These are phyloP conservation scores for Nerophis ophidion DNA, from an alignment of 2,113 vertebrate genomes.

Conservation along the genomic window DNA sequence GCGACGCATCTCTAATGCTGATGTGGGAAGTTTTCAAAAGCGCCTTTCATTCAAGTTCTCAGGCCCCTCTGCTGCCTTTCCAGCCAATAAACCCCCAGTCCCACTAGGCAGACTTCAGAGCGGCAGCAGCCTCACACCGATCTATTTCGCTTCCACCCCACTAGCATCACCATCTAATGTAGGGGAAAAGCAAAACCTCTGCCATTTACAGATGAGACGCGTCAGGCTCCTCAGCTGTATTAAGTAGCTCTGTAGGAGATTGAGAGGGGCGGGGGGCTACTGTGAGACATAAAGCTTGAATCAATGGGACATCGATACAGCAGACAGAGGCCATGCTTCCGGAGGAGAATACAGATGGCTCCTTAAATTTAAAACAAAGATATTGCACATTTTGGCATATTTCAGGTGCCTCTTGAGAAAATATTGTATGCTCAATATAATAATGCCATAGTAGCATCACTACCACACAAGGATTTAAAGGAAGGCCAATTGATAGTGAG, in stretches of 20 bases:
- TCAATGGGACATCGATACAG: slow-evolving; percentile 67
- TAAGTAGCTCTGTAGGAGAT: slow-evolving; percentile 63
- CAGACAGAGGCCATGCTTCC: slow-evolving; percentile 55
- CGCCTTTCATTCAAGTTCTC: slow-evolving; percentile 81
- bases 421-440: background rate
- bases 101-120: slow-evolving; percentile 61
- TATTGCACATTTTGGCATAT: slow-evolving; percentile 21
- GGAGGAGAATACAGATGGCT: slow-evolving; percentile 25
- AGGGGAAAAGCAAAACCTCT: slow-evolving; percentile 48
- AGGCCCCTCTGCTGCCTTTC: slow-evolving; percentile 58
- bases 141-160: slow-evolving; percentile 43
- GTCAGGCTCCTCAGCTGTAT: slow-evolving; percentile 59
- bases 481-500: background rate
- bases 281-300: slow-evolving; percentile 63
- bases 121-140: slow-evolving; percentile 30
- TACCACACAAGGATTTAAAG: background rate
- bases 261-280: slow-evolving; percentile 17
- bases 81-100: slow-evolving; percentile 60
- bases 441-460: background rate
- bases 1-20: slow-evolving; percentile 76
- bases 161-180: slow-evolving; percentile 54
- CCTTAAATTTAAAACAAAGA: slow-evolving; percentile 33
- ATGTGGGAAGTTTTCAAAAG: slow-evolving; percentile 79
- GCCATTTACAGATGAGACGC: slow-evolving; percentile 59
- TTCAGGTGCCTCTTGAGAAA: slow-evolving; percentile 9